Evolutionary conservation across 92 coral and sea anemone species (phyloP).

Genomic region (Umimayanthus chanpuru): DNA sequence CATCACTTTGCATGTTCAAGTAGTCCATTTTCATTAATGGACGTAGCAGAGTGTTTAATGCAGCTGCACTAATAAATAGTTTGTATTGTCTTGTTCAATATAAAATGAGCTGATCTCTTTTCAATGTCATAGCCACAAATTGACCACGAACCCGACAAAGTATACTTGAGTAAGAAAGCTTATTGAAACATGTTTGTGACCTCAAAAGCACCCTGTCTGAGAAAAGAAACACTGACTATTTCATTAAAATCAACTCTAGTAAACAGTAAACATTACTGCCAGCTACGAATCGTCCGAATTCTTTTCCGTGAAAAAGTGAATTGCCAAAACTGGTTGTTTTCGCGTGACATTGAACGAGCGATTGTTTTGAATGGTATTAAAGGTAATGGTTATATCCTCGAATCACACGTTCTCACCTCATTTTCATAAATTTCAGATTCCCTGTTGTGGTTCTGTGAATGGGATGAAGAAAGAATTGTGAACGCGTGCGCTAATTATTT

Average conservation of each 20-base stretch:
- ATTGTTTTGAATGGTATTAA: background rate
- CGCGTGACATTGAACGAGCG: constrained; percentile 29
- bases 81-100: background rate
- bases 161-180: constrained; percentile 2
- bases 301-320: background rate
- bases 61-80: constrained; percentile 16
- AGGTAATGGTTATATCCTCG: background rate
- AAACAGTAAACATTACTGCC: background rate
- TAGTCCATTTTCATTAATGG: background rate
- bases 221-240: background rate
- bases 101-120: background rate
- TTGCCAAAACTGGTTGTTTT: background rate
- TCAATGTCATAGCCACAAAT: constrained; percentile 9
- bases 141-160: constrained; percentile 15
- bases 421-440: background rate
- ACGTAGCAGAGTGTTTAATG: constrained; percentile 3
- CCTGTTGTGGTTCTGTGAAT: constrained; percentile 6
- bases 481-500: background rate
- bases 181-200: constrained; percentile 7
- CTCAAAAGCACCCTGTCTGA: background rate
- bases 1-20: background rate
- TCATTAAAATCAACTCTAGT: too few species aligned
- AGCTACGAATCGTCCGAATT: background rate
- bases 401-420: constrained; percentile 26
- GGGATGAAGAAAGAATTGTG: background rate